Evolutionary conservation across 2,113 vertebrate genomes (phyloP), one percentile per base, ranked within the genome.

Genomic region (Salvelinus namaycush): DNA sequence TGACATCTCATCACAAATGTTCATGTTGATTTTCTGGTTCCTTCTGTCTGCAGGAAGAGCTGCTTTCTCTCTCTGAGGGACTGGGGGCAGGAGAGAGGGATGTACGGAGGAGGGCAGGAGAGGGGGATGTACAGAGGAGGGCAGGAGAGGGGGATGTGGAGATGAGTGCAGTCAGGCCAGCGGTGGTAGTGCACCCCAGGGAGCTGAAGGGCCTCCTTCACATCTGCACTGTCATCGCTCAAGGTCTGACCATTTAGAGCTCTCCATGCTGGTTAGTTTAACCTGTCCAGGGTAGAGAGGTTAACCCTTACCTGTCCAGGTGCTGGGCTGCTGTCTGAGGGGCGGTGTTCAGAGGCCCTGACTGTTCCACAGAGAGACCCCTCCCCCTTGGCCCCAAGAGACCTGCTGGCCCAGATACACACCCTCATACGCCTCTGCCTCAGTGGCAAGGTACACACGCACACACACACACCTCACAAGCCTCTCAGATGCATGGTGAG

Each of bases 381-480:
- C 0, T 80, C 84, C 27, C 90, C 95, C 68, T 89, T 94, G 3
- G 96, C 96, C 78, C 92, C 96, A 76, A 95, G 91, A 86, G 78
- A 76, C 70, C 86, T 96, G 44, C 78, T 98, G 81, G 95, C 95
- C 31, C 93, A 95, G 71, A 90, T 95, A 77, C 94, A 96, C 86
- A 91, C 93, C 31, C 94, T 96, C n/a, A 89, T 95, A 4, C 95
- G 96, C 64, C 88, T 86, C 86, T 96, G 95, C 1, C 74, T 93
- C 48, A 81, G 87, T 66, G 93, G 78, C 73, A 95, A 95, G 96
- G 97, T 99, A 95, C 18, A 76, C n/a, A 39, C 44, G 54, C 44
- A 77, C 31, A 60, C 66, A 65, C 16, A 60, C 66, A 65, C 16
- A 68, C 31, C 49, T 54, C 49, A 54, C 14, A 54, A 24, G 20